Evolutionary conservation across 64 coral and sea anemone genomes (phyloP), one percentile per base, ranked within the genome.

Genomic region (Pocillopora damicornis): DNA sequence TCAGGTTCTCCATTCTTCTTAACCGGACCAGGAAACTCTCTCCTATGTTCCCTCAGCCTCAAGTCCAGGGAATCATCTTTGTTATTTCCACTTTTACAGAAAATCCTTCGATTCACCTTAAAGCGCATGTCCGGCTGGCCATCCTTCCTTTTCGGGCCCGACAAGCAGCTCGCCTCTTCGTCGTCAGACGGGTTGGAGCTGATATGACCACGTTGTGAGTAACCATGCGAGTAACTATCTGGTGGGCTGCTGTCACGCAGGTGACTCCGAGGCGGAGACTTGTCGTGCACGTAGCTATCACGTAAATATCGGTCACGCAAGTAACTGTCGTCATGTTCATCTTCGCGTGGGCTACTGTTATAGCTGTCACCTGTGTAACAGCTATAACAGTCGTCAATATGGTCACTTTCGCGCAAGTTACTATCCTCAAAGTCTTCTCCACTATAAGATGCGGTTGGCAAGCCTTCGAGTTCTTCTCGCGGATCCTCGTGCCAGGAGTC

Each of bases 1-100:
- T 88, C 87, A n/a, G 87, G 87, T 17, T 35, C 22, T 14, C 87
- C 87, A 63, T 88, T 36, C 67, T 88, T 88, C 38, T 78, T 88
- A 15, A 56, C 17, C 60, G 85, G 85, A 9, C 42, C 71, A 34
- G 85, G 42, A 63, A 63, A 60, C 60, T 87, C 36, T 22, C 11
- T 36, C 11, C 60, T 75, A 51, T 87, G 75, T 23, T 87, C 73
- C 51, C 71, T 74, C 7, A 87, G 6, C 37, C 85, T 87, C n/a
- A 30, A 75, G 72, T 87, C 85, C 13, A 25, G 85, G 15, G 22
- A 75, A 4, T 71, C 85, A 61, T 87, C 60, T 15, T 61, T 26
- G 72, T 87, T 87, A 58, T 11, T 59, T 30, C 87, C 77, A 14
- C 25, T 42, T 79, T 72, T 77, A 51, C 79, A 59, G 37, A 72